Conservation (phyloP, 2,797 vertebrate genomes). For the Gymnodraco acuticeps region DNA sequence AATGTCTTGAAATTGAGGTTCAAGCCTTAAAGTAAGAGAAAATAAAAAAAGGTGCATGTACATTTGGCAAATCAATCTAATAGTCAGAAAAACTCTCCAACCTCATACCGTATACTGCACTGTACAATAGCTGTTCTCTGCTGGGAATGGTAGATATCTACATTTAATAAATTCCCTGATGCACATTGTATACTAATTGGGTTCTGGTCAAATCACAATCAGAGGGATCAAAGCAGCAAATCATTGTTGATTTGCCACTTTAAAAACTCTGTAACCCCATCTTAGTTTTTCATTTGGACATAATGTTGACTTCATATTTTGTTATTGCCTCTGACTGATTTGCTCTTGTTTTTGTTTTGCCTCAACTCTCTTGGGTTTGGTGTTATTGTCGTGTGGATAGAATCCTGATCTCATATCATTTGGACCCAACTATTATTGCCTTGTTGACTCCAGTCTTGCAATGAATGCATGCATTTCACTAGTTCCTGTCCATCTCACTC, state of each 20-base stretch:
- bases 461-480: slow-evolving; percentile 7
- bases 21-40: too few species aligned
- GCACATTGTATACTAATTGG: neutral
- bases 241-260: neutral
- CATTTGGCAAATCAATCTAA: too few species aligned
- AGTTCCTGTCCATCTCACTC: slow-evolving; percentile 33
- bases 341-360: neutral
- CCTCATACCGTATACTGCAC: neutral
- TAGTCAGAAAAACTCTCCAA: too few species aligned
- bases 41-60: too few species aligned
- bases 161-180: neutral
- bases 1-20: too few species aligned
- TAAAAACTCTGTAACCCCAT: neutral
- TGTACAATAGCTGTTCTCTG: neutral
- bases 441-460: neutral
- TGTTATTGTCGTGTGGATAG: neutral
- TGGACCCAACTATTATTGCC: neutral
- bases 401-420: slow-evolving; percentile 9
- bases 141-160: neutral
- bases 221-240: neutral
- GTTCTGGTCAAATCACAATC: slow-evolving; percentile 12
- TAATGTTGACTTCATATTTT: neutral
- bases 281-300: neutral
- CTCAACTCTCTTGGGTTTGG: neutral
- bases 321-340: slow-evolving; percentile 1